phyloP scores from a whole-genome alignment of 1,140 invertebrate genomes.

The Trypoxylus dichotomus region DNA sequence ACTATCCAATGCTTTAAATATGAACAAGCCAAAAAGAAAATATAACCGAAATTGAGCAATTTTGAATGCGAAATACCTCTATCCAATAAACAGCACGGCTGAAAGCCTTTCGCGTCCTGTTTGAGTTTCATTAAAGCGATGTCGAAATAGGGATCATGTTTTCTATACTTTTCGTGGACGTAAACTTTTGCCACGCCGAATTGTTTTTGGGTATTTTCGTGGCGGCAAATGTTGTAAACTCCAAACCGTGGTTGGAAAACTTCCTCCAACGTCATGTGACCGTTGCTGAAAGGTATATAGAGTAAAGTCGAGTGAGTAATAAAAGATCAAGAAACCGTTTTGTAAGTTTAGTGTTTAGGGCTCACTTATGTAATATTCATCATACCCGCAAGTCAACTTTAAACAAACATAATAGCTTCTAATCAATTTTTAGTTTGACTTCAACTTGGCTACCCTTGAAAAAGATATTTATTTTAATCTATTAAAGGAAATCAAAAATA shows the following conservation, averaged over 20 bases:
- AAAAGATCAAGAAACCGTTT: too few species aligned
- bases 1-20: constrained; percentile 11
- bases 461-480: too few species aligned
- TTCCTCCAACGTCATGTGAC: constrained; percentile 41
- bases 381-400: too few species aligned
- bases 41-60: too few species aligned
- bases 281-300: neutral
- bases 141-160: constrained; percentile 46
- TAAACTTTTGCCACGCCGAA: constrained; percentile 42
- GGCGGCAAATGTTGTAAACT: constrained; percentile 45
- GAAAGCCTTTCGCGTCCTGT: constrained; percentile 35
- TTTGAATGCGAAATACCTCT: neutral
- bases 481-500: too few species aligned
- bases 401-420: too few species aligned
- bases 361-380: too few species aligned
- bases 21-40: too few species aligned
- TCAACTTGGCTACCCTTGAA: too few species aligned
- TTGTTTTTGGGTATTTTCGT: constrained; percentile 38
- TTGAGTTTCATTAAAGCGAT: constrained; percentile 43
- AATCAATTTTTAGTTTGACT: too few species aligned
- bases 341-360: too few species aligned
- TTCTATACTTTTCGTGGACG: constrained; percentile 45
- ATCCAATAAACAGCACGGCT: constrained; percentile 43
- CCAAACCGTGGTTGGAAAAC: constrained; percentile 43
- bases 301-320: neutral